A percentile compares a stretch with the other conserved stretches of the same genome.
These are phyloP conservation scores for Meloidogyne chitwoodi DNA, from an alignment of 1,140 invertebrate species.

Conservation along the genomic window DNA sequence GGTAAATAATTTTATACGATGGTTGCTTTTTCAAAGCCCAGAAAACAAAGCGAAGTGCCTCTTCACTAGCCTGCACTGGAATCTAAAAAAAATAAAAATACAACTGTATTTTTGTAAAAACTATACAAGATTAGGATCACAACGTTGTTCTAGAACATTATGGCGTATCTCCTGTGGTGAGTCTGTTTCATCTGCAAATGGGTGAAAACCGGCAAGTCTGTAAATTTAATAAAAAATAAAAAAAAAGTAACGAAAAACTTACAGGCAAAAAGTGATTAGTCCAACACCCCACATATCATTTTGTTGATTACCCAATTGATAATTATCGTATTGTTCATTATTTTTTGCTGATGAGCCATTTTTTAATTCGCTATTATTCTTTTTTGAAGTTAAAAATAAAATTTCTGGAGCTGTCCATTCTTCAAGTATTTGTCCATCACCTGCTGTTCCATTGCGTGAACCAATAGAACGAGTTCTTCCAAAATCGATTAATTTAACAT, in stretches of 20 bases:
- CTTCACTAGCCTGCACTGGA: conserved; percentile 86
- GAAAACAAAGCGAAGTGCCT: conserved; percentile 88
- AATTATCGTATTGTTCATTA: conserved; percentile 66
- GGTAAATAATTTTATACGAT: conserved; percentile 27
- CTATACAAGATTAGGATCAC: conserved; percentile 75
- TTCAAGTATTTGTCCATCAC: conserved; percentile 26
- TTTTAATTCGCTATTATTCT: not conserved
- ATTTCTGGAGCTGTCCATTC: conserved; percentile 78
- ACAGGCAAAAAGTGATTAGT: conserved; percentile 83
- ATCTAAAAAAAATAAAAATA: conserved; percentile 61
- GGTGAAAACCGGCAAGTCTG: conserved; percentile 80
- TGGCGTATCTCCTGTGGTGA: conserved; percentile 73
- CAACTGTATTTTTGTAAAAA: not conserved
- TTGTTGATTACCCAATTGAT: conserved; percentile 75
- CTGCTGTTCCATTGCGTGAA: conserved; percentile 62
- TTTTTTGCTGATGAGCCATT: not conserved
- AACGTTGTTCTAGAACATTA: conserved; percentile 86
- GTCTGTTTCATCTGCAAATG: conserved; percentile 78
- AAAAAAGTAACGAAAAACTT: conserved; percentile 44
- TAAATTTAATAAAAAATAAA: not conserved
- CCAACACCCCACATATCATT: conserved; percentile 94
- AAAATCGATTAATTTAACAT: conserved; percentile 74
- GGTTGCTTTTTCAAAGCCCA: conserved; percentile 78
- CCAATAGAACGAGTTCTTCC: conserved; percentile 63
- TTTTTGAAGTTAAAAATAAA: conserved; percentile 60